Conservation (phyloP, 1,140 invertebrate species). For the Apocrypta bakeri region DNA sequence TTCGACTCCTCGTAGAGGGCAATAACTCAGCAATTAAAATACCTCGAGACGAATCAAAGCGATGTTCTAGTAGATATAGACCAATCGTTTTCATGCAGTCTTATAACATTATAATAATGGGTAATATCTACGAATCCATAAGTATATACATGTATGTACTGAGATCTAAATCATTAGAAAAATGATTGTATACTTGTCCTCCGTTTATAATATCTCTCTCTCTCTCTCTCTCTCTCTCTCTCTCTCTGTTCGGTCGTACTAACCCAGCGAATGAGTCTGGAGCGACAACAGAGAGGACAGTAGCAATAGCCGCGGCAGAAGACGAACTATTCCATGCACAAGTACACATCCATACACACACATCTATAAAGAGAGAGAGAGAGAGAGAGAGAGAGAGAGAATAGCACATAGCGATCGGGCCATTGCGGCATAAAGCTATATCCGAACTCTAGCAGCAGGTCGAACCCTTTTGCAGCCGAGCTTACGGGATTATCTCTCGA, state of each 20-base stretch:
- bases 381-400: background rate
- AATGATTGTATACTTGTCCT: no score
- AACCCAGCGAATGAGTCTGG: background rate
- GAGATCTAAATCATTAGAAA: no score
- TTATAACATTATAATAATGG: no score
- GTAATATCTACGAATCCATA: no score
- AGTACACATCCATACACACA: background rate
- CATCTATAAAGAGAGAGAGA: background rate
- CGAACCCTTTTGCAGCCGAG: slow-evolving; percentile 7
- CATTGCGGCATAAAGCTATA: slow-evolving; percentile 26
- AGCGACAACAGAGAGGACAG: no score
- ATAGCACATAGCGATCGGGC: slow-evolving; percentile 4
- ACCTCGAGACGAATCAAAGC: background rate
- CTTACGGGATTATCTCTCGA: slow-evolving; percentile 47
- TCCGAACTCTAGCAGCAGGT: slow-evolving; percentile 3
- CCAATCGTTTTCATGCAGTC: no score
- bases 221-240: no score
- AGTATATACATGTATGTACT: no score
- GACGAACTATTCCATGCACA: background rate
- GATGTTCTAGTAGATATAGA: no score
- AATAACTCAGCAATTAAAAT: background rate
- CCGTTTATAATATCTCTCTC: no score
- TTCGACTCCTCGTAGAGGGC: background rate
- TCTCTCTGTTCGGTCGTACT: no score
- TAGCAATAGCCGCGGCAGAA: background rate